A percentile compares a stretch with the other conserved stretches of the same genome.
Conservation (phyloP, 2,113 vertebrate species). For the Apodemus sylvaticus region DNA sequence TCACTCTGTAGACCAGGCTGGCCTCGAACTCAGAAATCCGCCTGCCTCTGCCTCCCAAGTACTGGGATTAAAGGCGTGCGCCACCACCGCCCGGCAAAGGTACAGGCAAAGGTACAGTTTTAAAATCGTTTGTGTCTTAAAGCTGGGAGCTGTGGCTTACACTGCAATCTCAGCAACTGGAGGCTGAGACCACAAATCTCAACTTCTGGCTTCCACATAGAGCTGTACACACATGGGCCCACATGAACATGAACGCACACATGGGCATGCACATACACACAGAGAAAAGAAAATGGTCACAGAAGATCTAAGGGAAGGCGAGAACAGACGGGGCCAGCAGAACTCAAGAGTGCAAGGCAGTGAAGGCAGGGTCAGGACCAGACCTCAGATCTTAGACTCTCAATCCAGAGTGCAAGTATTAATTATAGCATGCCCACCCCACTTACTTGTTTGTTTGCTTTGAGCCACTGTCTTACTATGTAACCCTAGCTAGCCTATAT, state of each 20-base stretch:
- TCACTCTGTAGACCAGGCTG: too few species aligned
- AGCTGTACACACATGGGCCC: background rate
- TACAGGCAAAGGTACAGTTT: too few species aligned
- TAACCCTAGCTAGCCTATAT: background rate
- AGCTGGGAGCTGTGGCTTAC: background rate
- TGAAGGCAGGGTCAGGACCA: background rate
- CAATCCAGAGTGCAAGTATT: background rate
- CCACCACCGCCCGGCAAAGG: too few species aligned
- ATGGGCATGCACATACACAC: background rate
- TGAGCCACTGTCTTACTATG: background rate
- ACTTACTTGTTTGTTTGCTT: background rate
- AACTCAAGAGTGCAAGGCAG: background rate
- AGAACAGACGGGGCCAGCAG: background rate
- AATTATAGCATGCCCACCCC: background rate
- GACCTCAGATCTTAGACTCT: background rate
- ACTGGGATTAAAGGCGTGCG: too few species aligned
- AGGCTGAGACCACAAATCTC: background rate
- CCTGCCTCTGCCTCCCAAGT: too few species aligned
- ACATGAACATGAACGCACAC: background rate
- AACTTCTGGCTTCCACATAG: background rate
- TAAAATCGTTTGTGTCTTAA: background rate
- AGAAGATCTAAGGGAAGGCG: background rate
- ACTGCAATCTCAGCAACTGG: background rate
- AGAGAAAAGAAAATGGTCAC: background rate
- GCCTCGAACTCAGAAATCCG: too few species aligned